Evolutionary conservation across 2,888 invertebrate genomes (phyloP), one percentile per base, ranked within the genome.

Genomic region (Plebejus melissa): DNA sequence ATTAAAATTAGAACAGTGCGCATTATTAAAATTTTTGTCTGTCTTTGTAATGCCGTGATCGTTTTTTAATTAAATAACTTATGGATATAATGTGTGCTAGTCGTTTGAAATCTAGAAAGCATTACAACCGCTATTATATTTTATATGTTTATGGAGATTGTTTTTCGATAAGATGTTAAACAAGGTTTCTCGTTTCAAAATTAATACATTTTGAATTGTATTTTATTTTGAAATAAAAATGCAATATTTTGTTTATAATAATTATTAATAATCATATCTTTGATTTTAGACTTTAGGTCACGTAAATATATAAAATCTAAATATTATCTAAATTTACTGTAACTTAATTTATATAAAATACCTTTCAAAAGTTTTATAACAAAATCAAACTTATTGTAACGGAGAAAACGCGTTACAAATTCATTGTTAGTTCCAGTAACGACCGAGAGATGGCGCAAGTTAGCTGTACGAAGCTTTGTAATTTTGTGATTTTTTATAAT

Each of bases 61-160:
- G 32, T 72, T 54, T 54, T 54, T 54, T 72, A 72, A 54, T 72
- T 72, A 36, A 72, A 72, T 71, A 71, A 41, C 70, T 70, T 41
- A 41, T 22, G 70, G 9, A n/a, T 41, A n/a, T 22, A 9, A 60
- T 60, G 32, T 65, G 65, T 13, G 65, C 16, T 5, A 36, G 65
- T 65, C 28, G 28, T 60, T 36, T 65, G 13, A 65, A 65, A 65
- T 65, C 13, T 65, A 65, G 65, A 65, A 65, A 65, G 65, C 65
- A 65, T 65, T 22, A 58, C 60, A 60, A 60, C 28, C 22, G 60
- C 11, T 28, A 54, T 54, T 54, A 54, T 54, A 54, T 54, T 54
- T 54, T 54, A 28, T 65, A 65, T 32, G 36, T 65, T 65, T 13
- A 65, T 65, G 32, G 36, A 65, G 32, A 36, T 65, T 36, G 65